These are phyloP conservation scores for Pavo muticus DNA, from an alignment of 2,113 vertebrate species.

Conservation along the genomic window DNA sequence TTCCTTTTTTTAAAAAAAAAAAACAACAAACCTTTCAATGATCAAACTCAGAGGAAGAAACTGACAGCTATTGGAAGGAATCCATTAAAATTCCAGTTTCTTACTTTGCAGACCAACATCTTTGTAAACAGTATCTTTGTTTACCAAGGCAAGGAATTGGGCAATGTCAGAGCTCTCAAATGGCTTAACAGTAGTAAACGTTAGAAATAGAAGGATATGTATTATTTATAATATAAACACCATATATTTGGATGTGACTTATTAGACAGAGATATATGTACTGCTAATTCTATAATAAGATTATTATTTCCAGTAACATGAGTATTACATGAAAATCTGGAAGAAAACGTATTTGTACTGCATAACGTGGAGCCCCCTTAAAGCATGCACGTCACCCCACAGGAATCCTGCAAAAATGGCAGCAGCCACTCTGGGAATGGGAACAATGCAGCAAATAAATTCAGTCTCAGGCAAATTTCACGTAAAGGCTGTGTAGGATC, in stretches of 20 bases:
- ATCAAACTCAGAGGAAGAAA: slow-evolving; percentile 54
- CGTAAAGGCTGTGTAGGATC: slow-evolving; percentile 51
- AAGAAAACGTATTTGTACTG: neutral
- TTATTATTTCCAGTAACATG: neutral
- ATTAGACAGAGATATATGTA: neutral
- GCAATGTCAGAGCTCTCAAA: neutral
- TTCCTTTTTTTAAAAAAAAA: slow-evolving; percentile 37
- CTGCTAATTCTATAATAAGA: neutral
- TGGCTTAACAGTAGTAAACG: neutral
- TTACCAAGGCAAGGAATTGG: neutral
- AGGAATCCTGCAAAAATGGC: neutral
- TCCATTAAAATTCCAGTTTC: slow-evolving; percentile 42
- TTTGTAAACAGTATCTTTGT: slow-evolving; percentile 28
- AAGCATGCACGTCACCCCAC: neutral
- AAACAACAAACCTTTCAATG: slow-evolving; percentile 69
- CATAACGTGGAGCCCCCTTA: neutral
- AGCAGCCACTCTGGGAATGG: slow-evolving; percentile 1
- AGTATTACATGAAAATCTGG: neutral
- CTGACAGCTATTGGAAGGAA: slow-evolving; percentile 57
- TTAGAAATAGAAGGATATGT: neutral
- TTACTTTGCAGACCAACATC: slow-evolving; percentile 7
- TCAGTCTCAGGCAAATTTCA: slow-evolving; percentile 54
- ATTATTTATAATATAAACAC: neutral
- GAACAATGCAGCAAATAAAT: neutral
- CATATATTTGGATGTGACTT: neutral